Conservation (phyloP, 2,113 vertebrate genomes). For the Haemorhous mexicanus region DNA sequence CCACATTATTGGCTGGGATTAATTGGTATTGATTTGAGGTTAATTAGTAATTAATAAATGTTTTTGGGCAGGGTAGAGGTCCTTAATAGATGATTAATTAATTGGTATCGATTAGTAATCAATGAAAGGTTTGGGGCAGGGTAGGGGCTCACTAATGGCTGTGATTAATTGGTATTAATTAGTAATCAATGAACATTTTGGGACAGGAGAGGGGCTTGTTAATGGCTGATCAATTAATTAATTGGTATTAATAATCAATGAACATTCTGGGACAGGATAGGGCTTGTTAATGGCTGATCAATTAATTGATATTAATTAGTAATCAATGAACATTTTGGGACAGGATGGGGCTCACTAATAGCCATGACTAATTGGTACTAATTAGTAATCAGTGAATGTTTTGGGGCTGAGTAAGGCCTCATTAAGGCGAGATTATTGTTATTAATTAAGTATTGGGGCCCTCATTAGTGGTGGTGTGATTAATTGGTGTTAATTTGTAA, state of each 20-base stretch:
- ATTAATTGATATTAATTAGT: no score
- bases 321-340: not conserved
- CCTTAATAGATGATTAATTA: not conserved
- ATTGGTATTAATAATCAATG: no score
- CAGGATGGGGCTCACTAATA: no score
- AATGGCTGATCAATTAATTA: not conserved
- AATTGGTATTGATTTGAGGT: not conserved
- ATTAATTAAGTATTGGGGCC: not conserved
- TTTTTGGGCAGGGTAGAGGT: no score
- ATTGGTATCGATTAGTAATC: not conserved
- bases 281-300: not conserved
- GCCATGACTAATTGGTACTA: not conserved
- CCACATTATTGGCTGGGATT: not conserved
- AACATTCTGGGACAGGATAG: not conserved
- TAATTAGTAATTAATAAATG: not conserved
- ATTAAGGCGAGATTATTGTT: not conserved
- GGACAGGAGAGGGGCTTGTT: not conserved
- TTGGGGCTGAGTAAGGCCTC: not conserved
- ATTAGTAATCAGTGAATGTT: not conserved
- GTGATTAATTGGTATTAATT: not conserved
- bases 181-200: not conserved
- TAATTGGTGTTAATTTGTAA: not conserved
- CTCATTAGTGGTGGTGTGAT: not conserved
- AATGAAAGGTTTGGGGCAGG: not conserved
- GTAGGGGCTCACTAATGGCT: not conserved